These are phyloP conservation scores for Apteryx mantelli DNA, from an alignment of 2,113 vertebrate species.

Conservation along the genomic window DNA sequence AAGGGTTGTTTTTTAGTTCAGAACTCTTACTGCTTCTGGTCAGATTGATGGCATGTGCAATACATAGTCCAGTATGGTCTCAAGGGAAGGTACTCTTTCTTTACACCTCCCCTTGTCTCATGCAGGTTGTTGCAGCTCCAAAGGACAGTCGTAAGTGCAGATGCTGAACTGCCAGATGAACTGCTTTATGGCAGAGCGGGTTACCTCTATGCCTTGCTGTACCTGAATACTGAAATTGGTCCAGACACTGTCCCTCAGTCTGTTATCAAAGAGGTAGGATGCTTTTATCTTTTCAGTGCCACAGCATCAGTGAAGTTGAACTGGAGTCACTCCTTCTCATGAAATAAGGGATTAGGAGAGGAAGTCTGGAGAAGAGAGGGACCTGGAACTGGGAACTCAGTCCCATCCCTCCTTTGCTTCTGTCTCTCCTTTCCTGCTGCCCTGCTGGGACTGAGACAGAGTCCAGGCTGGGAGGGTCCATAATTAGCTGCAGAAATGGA, in stretches of 20 bases:
- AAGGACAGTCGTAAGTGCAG: constrained; percentile 80
- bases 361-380: not conserved
- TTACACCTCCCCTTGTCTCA: not conserved
- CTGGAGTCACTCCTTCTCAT: not conserved
- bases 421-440: not conserved
- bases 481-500: not conserved
- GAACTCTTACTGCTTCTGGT: not conserved
- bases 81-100: not conserved
- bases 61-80: not conserved
- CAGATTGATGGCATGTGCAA: not conserved
- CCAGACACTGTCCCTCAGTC: constrained; percentile 82
- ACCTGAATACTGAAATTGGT: constrained; percentile 89
- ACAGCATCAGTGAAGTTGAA: not conserved
- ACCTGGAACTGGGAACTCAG: not conserved
- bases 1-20: not conserved
- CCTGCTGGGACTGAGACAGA: not conserved
- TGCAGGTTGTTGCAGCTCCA: constrained; percentile 92
- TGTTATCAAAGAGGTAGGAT: constrained; percentile 84
- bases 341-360: not conserved
- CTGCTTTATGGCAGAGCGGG: constrained; percentile 92
- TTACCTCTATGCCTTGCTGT: constrained; percentile 92
- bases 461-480: not conserved
- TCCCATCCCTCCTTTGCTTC: not conserved
- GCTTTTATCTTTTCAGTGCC: not conserved
- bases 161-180: constrained; percentile 91